These are phyloP conservation scores for Drosophila recens DNA, from an alignment of 2,888 invertebrate species.

Conservation along the genomic window DNA sequence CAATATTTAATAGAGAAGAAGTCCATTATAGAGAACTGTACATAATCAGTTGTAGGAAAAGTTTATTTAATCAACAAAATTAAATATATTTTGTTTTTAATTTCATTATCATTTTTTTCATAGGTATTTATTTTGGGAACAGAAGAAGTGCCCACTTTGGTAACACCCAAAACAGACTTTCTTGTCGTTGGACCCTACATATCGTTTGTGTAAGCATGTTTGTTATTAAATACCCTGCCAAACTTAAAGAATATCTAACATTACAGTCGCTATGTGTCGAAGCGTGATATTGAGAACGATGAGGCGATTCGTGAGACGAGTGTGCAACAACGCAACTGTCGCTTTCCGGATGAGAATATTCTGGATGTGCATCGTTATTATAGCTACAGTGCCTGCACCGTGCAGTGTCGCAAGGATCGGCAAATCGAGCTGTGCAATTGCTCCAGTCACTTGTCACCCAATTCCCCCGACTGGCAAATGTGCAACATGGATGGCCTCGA, in stretches of 20 bases:
- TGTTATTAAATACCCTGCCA: neutral
- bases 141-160: slow-evolving; percentile 90
- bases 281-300: slow-evolving; percentile 90
- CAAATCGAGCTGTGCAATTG: slow-evolving; percentile 88
- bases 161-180: slow-evolving; percentile 88
- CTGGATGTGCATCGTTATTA: slow-evolving; percentile 88
- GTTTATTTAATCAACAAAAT: too few relatives aligned
- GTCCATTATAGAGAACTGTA: too few relatives aligned
- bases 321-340: slow-evolving; percentile 89
- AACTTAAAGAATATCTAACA: neutral
- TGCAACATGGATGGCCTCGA: slow-evolving; percentile 89
- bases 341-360: slow-evolving; percentile 89
- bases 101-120: too few relatives aligned
- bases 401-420: slow-evolving; percentile 89
- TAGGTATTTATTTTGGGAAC: slow-evolving; percentile 88
- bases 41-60: too few relatives aligned
- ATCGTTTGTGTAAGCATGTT: slow-evolving; percentile 72
- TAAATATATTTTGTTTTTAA: too few relatives aligned
- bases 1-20: too few relatives aligned
- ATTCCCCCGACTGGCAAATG: slow-evolving; percentile 85
- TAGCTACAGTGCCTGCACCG: slow-evolving; percentile 90
- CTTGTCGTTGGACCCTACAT: slow-evolving; percentile 87
- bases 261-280: slow-evolving; percentile 86
- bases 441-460: slow-evolving; percentile 90
- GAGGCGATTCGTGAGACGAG: slow-evolving; percentile 88